phyloP scores from a whole-genome alignment of 2,113 vertebrate species.

The Indri indri region DNA sequence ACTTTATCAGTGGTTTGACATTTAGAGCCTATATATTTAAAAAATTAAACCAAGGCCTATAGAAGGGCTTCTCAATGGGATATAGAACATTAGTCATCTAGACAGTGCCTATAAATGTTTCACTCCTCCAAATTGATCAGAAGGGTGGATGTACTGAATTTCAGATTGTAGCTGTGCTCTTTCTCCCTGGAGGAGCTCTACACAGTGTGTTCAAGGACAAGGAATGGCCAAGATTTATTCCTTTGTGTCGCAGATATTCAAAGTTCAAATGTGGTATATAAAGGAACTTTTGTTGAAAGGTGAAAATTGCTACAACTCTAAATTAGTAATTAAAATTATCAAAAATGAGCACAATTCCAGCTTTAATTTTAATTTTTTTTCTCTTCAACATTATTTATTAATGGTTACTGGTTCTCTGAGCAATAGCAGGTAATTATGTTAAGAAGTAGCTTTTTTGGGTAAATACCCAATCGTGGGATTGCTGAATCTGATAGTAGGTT shows the following conservation, averaged over 20 bases:
- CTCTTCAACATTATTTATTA: not conserved
- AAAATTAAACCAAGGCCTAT: not conserved
- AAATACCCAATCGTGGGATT: too few relatives aligned
- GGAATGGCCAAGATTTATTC: not conserved
- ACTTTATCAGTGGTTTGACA: constrained; percentile 40
- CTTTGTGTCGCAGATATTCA: not conserved
- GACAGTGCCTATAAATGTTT: not conserved
- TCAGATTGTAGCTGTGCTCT: not conserved
- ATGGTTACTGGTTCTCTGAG: not conserved
- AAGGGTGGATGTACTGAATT: not conserved
- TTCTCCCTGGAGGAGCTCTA: not conserved
- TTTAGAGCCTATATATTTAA: constrained; percentile 23
- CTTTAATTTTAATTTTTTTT: not conserved
- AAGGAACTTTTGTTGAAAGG: not conserved
- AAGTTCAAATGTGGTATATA: not conserved
- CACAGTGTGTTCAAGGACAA: not conserved
- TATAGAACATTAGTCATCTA: not conserved
- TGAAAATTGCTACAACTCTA: not conserved
- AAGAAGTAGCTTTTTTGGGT: not conserved
- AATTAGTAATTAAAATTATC: constrained; percentile 12
- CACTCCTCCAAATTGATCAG: constrained; percentile 2
- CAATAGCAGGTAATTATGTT: not conserved
- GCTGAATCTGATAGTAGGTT: too few relatives aligned
- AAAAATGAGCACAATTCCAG: not conserved
- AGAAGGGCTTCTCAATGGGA: not conserved